Evolutionary conservation across 2,888 invertebrate genomes (phyloP).

Genomic region (Cantharis rufa): DNA sequence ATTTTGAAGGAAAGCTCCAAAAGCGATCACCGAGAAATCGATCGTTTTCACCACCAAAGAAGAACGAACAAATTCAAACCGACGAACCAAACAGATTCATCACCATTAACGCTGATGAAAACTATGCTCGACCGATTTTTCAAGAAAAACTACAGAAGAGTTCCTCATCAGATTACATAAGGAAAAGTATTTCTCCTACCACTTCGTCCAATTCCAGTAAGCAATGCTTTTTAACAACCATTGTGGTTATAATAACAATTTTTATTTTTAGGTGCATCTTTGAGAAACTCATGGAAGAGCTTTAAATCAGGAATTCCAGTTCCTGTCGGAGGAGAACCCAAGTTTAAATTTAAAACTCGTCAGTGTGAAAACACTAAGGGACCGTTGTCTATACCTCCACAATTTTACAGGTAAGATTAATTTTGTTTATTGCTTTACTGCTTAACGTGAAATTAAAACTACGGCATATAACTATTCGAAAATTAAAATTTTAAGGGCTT

Average conservation of each 20-base stretch:
- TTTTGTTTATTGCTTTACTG: background rate
- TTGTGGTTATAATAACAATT: background rate
- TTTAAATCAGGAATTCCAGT: constrained; percentile 53
- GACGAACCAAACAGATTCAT: constrained; percentile 17
- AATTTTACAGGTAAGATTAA: constrained; percentile 21
- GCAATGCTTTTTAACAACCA: background rate
- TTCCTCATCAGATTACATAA: constrained; percentile 50
- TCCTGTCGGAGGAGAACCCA: constrained; percentile 44
- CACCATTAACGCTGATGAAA: constrained; percentile 26
- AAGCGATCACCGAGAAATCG: constrained; percentile 41
- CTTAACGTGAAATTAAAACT: background rate
- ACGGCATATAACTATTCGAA: no score
- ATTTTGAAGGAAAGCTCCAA: constrained; percentile 15
- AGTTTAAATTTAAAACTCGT: constrained; percentile 33
- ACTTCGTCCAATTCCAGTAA: constrained; percentile 38
- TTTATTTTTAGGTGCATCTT: constrained; percentile 10
- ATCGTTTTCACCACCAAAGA: constrained; percentile 50
- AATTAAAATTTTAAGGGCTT: no score
- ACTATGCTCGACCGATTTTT: background rate
- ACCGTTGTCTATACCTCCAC: constrained; percentile 17
- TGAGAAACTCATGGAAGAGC: constrained; percentile 33
- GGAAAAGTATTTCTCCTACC: constrained; percentile 32
- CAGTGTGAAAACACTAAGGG: constrained; percentile 14
- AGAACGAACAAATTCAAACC: constrained; percentile 2
- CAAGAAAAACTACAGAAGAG: constrained; percentile 45